Evolutionary conservation across 2,113 vertebrate genomes (phyloP).

Genomic region (Clarias batrachus): DNA sequence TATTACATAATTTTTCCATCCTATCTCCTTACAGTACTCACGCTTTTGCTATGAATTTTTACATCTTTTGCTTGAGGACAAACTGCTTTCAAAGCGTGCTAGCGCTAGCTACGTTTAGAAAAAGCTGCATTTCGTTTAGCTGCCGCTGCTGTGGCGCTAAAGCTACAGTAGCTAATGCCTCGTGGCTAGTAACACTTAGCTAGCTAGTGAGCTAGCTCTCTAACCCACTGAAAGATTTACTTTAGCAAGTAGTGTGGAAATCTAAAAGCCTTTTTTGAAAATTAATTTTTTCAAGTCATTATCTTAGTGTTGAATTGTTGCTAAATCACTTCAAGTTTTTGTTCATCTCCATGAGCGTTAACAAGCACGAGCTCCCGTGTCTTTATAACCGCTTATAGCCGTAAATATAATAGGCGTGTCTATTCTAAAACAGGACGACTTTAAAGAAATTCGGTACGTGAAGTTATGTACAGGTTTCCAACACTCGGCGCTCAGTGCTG

Average conservation of each 20-base stretch:
- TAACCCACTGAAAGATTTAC: not conserved
- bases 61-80: not conserved
- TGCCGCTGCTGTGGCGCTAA: not conserved
- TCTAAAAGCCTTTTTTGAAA: not conserved
- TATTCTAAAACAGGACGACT: not conserved
- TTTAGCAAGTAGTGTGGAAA: not conserved
- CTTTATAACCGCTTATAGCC: not conserved
- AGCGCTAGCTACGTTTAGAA: not conserved
- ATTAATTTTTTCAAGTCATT: not conserved
- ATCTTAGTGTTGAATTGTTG: not conserved
- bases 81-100: not conserved
- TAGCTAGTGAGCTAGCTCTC: no score
- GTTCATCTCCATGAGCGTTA: not conserved
- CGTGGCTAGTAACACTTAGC: not conserved
- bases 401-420: not conserved
- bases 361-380: not conserved
- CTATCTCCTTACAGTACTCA: not conserved
- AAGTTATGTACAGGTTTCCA: not conserved
- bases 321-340: not conserved
- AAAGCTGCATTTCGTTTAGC: not conserved
- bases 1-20: not conserved
- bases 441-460: not conserved
- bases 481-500: not conserved
- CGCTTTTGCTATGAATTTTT: not conserved
- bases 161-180: not conserved